phyloP scores from a whole-genome alignment of 2,888 invertebrate species.

The Ecdyonurus torrentis region DNA sequence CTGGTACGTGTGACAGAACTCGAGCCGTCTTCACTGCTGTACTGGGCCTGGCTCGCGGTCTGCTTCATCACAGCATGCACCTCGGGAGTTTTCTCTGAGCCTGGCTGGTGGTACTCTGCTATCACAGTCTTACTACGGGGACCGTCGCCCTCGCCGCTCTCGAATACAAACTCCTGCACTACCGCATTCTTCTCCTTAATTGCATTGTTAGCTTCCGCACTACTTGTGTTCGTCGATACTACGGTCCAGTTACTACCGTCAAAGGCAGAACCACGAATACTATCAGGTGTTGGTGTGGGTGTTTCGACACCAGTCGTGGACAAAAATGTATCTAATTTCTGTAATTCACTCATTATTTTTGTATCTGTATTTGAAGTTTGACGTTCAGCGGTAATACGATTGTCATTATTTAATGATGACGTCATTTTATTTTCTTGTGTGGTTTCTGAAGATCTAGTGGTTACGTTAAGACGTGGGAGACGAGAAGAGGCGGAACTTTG shows the following conservation, averaged over 20 bases:
- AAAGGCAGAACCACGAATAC: constrained; percentile 11
- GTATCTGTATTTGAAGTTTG: neutral
- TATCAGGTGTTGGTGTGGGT: neutral
- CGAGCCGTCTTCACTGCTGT: constrained; percentile 15
- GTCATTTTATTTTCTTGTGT: too few relatives aligned
- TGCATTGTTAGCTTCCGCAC: constrained; percentile 1
- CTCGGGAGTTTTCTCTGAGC: constrained; percentile 16
- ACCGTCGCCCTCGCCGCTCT: neutral
- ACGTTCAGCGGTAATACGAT: neutral
- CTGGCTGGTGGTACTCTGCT: constrained; percentile 16
- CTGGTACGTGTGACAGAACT: constrained; percentile 20
- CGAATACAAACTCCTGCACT: constrained; percentile 25
- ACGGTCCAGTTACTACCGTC: constrained; percentile 4
- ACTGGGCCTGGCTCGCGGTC: constrained; percentile 13
- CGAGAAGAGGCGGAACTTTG: neutral
- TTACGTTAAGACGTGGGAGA: neutral
- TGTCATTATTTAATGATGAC: too few relatives aligned
- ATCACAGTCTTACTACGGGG: neutral
- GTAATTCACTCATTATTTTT: constrained; percentile 4
- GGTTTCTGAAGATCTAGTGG: neutral
- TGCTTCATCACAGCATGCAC: constrained; percentile 21
- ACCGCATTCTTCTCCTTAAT: constrained; percentile 31
- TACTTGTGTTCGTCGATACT: neutral
- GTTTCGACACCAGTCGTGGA: neutral
- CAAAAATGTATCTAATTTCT: neutral